A percentile compares a stretch with the other conserved stretches of the same genome.
Conservation (phyloP, 2,888 invertebrate genomes). For the Ernsta delagoae region DNA sequence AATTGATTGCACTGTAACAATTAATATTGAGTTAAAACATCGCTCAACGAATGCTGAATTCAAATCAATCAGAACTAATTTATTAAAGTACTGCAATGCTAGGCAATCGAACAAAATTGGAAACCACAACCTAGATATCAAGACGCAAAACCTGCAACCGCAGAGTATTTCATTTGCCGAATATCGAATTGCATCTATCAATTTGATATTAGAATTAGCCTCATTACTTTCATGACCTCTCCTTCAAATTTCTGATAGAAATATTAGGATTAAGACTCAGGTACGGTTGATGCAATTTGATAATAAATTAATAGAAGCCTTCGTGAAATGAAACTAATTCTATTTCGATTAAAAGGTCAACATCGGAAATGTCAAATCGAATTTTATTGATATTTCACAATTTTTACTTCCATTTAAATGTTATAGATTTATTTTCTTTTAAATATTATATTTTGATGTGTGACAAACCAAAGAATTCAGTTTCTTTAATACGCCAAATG, state of each 20-base stretch:
- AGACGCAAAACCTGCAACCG: conserved; percentile 14
- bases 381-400: neutral
- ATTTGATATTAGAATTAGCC: neutral
- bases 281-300: neutral
- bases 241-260: too few relatives aligned
- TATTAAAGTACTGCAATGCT: conserved; percentile 10
- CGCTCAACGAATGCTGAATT: neutral
- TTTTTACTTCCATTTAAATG: neutral
- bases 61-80: conserved; percentile 12
- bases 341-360: neutral
- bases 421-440: too few relatives aligned
- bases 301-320: neutral
- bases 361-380: neutral
- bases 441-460: too few relatives aligned
- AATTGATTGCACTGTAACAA: too few relatives aligned
- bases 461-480: too few relatives aligned
- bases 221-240: neutral
- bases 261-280: too few relatives aligned
- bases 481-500: too few relatives aligned
- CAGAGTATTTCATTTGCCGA: conserved; percentile 28
- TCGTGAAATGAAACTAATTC: neutral
- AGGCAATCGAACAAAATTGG: conserved; percentile 25
- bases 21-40: neutral
- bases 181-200: conserved; percentile 12
- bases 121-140: conserved; percentile 31